phyloP scores from a whole-genome alignment of 1,140 invertebrate genomes.

The Lordiphosa mommai region DNA sequence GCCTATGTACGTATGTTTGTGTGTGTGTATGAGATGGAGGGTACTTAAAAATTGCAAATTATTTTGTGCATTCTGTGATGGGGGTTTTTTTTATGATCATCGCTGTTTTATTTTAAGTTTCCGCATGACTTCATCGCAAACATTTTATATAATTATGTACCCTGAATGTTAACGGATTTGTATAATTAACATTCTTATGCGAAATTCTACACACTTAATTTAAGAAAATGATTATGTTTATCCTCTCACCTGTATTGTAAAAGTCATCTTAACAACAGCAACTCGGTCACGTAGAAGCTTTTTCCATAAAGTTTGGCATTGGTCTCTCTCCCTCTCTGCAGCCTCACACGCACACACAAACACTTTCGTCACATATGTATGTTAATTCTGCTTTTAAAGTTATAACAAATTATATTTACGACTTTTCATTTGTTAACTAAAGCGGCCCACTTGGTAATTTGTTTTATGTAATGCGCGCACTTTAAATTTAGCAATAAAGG shows the following conservation, averaged over 20 bases:
- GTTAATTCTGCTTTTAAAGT: too few relatives aligned
- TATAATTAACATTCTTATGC: slow-evolving; percentile 56
- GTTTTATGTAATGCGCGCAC: slow-evolving; percentile 1
- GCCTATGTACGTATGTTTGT: slow-evolving; percentile 25
- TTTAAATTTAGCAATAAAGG: slow-evolving; percentile 42
- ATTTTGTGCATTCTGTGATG: slow-evolving; percentile 37
- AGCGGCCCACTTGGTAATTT: slow-evolving; percentile 6
- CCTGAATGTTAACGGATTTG: slow-evolving; percentile 53
- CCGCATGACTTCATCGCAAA: slow-evolving; percentile 66
- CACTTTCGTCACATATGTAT: background rate
- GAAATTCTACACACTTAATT: slow-evolving; percentile 61
- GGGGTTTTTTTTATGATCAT: slow-evolving; percentile 57
- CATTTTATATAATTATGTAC: slow-evolving; percentile 52
- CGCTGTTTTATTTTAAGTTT: slow-evolving; percentile 66
- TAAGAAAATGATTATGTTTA: background rate
- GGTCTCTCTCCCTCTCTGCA: slow-evolving; percentile 24
- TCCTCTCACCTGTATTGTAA: slow-evolving; percentile 33
- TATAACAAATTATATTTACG: slow-evolving; percentile 44
- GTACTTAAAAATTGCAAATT: slow-evolving; percentile 68
- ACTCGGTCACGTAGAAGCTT: slow-evolving; percentile 63
- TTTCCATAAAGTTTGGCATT: slow-evolving; percentile 26
- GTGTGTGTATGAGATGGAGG: slow-evolving; percentile 54
- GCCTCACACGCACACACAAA: slow-evolving; percentile 20
- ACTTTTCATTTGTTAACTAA: slow-evolving; percentile 4
- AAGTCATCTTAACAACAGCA: slow-evolving; percentile 32